Conservation (phyloP, 2,113 vertebrate genomes). For the Cettia cetti region DNA sequence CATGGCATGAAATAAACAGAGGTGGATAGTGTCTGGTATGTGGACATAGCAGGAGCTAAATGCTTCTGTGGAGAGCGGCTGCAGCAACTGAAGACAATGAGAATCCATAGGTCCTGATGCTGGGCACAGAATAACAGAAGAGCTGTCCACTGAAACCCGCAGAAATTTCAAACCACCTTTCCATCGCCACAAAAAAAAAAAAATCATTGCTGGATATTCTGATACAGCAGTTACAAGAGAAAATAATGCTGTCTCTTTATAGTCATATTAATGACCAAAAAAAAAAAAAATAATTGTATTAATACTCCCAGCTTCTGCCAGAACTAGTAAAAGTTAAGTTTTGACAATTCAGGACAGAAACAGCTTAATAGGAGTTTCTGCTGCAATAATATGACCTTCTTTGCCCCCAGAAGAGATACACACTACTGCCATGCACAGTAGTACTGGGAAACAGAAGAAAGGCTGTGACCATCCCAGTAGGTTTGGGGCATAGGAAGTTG, state of each 20-base stretch:
- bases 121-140: neutral
- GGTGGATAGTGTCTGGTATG: neutral
- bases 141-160: neutral
- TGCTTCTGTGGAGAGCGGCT: neutral
- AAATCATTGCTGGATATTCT: neutral
- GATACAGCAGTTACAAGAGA: neutral
- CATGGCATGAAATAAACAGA: neutral
- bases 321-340: neutral
- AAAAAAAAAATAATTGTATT: too few relatives aligned
- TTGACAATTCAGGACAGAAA: neutral
- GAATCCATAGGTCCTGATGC: neutral
- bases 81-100: neutral
- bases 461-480: neutral
- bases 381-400: neutral
- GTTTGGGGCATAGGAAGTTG: neutral
- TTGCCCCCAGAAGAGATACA: neutral
- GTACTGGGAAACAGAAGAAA: neutral
- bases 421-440: rapidly evolving
- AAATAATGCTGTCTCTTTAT: neutral
- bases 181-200: neutral
- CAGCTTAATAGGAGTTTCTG: neutral
- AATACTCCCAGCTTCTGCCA: neutral
- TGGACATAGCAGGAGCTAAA: neutral
- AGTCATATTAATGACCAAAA: neutral
- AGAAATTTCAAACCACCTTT: neutral